Evolutionary conservation across 2,113 vertebrate species (phyloP), one percentile per base, ranked within the genome.

Genomic region (Hippoglossus stenolepis): DNA sequence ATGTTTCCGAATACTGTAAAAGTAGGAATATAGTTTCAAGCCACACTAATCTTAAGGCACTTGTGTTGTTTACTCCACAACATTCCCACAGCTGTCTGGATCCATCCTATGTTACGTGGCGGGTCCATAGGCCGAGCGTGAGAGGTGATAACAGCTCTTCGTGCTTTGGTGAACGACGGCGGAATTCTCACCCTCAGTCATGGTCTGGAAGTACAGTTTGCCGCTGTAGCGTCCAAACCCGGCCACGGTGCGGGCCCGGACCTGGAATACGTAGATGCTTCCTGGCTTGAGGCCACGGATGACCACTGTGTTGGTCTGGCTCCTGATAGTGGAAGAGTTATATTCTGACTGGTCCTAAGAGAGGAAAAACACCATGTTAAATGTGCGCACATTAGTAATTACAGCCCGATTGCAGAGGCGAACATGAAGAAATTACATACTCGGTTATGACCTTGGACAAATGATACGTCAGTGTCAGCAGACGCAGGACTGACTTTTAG

Each of bases 161-260:
- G 79, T 85, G 83, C 78, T 82, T 24, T 59, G 47, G 31, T 51
- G 77, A 74, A 64, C 66, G 45, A 65, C 61, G 75, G 43, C 51
- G 62, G 11, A 83, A 74, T 87, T 82, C 96, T 96, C 89, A 99
- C 98, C 98, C 95, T 99, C 97, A 0, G 97, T 99, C 97, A 99
- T 98, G 92, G 98, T 99, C 94, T 99, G 98, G 94, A 99, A 99
- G 89, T 99, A 99, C 94, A 99, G 97, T 93, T 99, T 99, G 73
- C 98, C 98, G 0, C 98, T 99, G 91, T 97, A 98, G 78, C 97
- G 97, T 88, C 98, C 98, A 0, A 98, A 99, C 2, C 98, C 98
- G 0, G 98, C 97, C 77, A 99, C 97, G 0, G 98, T 99, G 73
- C 98, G 96, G 0, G 98, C 98, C 80, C 98, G 96, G 90, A 99